Evolutionary conservation across 2,888 invertebrate species (phyloP), one percentile per base, ranked within the genome.

Genomic region (Drosophila monieri): DNA sequence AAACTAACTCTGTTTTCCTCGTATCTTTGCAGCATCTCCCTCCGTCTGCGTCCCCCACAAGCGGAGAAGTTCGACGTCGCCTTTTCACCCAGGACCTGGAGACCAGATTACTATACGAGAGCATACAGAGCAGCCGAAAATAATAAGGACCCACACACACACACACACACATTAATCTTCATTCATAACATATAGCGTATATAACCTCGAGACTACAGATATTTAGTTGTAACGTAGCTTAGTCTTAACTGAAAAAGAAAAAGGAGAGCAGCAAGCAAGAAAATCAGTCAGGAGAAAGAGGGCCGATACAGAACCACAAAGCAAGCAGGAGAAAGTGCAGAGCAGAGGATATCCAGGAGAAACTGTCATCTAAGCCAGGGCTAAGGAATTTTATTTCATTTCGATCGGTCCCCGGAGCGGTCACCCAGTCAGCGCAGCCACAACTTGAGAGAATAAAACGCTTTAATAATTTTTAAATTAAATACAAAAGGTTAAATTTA

Each of bases 201-300:
- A 89, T 85, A 89, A 85, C 88, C 89, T 75, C 88, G 88, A 89
- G 89, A 89, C 89, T 85, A 85, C 88, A 85, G 86, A 86, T 89
- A 88, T 74, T 74, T 85, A 79, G 85, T 79, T 88, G 84, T 89
- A 80, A 83, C 74, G 77, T 77, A 76, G 76, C 76, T 88, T 87
- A 81, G 83, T 85, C 80, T 66, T 75, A 79, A 32, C 52, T 49
- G 55, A 57, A 54, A 5, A 37, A 35, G 6, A n/a, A 35, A 35
- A n/a, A 35, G 6, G 46, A 35, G 6, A 47, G 18, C 43, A 18
- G 8, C 21, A 23, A 23, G 21, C 4, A 23, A n/a, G 35, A 3
- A 35, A 12, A 35, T 35, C 35, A 5, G 35, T 41, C 69, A 21
- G 54, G 47, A 39, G 32, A 30, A 44, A 21, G 52, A 57, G 53